Evolutionary conservation across 2,888 invertebrate genomes (phyloP).

Genomic region (Caenorhabditis sulstoni): DNA sequence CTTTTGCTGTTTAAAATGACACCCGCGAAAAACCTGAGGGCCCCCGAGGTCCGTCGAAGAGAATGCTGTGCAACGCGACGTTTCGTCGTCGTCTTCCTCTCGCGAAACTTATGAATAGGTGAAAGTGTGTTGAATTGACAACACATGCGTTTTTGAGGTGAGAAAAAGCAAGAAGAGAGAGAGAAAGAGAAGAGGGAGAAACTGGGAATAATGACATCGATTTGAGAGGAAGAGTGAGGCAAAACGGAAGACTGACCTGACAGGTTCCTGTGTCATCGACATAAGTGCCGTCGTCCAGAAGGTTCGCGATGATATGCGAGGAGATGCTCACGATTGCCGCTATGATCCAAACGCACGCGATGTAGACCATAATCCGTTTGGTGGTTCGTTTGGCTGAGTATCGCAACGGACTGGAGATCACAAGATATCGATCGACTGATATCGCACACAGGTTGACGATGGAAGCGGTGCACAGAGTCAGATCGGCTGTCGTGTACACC

Average conservation of each 20-base stretch:
- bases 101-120: constrained; percentile 55
- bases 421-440: constrained; percentile 82
- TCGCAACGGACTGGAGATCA: constrained; percentile 67
- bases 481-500: constrained; percentile 83
- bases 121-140: constrained; percentile 59
- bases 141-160: constrained; percentile 39
- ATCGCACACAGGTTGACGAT: constrained; percentile 84
- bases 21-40: constrained; percentile 26
- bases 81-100: constrained; percentile 15
- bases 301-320: constrained; percentile 87
- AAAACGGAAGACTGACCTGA: constrained; percentile 62
- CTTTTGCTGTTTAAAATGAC: constrained; percentile 41
- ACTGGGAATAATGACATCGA: constrained; percentile 19
- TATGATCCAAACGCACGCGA: constrained; percentile 92
- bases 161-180: too few species aligned
- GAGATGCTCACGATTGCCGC: constrained; percentile 95
- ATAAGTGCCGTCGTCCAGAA: constrained; percentile 60
- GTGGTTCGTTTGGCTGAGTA: constrained; percentile 85
- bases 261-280: constrained; percentile 56
- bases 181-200: constrained; percentile 11
- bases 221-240: constrained; percentile 8
- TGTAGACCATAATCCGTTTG: constrained; percentile 88
- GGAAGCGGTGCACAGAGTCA: constrained; percentile 83
- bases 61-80: constrained; percentile 12
- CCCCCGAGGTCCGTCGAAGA: too few species aligned